Evolutionary conservation across 2,113 vertebrate genomes (phyloP), one percentile per base, ranked within the genome.

Genomic region (Scomber colias): DNA sequence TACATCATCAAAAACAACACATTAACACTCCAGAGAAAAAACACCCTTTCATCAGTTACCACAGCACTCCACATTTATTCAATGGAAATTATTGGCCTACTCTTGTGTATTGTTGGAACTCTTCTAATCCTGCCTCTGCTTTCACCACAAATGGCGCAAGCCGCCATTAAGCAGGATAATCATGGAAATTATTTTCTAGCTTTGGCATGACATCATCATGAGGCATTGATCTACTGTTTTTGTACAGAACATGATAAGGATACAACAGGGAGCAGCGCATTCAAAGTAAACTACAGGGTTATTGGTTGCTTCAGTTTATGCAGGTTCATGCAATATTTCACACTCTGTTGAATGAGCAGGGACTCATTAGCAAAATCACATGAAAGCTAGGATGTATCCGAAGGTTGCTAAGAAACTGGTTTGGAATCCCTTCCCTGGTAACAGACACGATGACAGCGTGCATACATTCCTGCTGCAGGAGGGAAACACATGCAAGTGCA

Each of bases 321-420:
- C 83, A 83, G 83, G 81, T 92, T 90, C 60, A 86, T 87, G 83
- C 73, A 87, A 83, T 86, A 88, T 92, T 92, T 86, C 77, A 88
- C 79, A 83, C 86, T 90, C 81, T 85, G 82, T 51, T 87, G 86
- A 89, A 92, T 93, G 89, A 91, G 90, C 85, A 57, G 75, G 67
- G 72, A 87, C 91, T 92, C 90, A 87, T 93, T 92, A 90, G 92
- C 76, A 77, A 90, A 92, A 92, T 91, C 84, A 83, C 82, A 91
- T 86, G 81, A 90, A 92, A 88, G 90, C 86, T 78, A 71, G 85
- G 83, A 91, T 27, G 65, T 85, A 83, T 89, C 79, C 50, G 70
- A 89, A 92, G 86, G 93, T 94, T 94, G 92, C 93, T 94, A 93
- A 93, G 93, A 92, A 92, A 94, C 93, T 91, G 88, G 77, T 92